Evolutionary conservation across 2,888 invertebrate species (phyloP).

Genomic region (Chymomyza fuscimana): DNA sequence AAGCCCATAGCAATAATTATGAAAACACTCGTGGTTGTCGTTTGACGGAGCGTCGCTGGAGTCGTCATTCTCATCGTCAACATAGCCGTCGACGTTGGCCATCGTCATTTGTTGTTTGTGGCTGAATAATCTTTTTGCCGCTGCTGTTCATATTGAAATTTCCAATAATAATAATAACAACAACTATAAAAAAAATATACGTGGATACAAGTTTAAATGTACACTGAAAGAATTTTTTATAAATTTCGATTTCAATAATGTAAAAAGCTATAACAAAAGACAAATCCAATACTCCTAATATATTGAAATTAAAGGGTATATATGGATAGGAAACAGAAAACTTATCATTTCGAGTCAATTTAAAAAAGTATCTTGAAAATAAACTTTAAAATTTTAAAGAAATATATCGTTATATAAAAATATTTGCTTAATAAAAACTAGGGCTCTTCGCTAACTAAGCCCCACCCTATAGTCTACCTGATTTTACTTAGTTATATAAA

Average conservation of each 20-base stretch:
- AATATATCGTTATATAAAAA: too few species aligned
- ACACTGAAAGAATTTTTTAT: background rate
- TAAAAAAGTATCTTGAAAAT: too few species aligned
- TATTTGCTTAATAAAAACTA: too few species aligned
- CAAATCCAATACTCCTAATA: too few species aligned
- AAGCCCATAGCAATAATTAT: conserved; percentile 72
- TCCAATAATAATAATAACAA: conserved; percentile 58
- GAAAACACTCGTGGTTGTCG: conserved; percentile 47
- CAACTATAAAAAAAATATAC: conserved; percentile 50
- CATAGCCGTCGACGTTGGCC: conserved; percentile 23
- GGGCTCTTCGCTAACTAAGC: too few species aligned
- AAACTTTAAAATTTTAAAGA: too few species aligned
- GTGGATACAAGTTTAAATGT: conserved; percentile 5
- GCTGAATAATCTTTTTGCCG: conserved; percentile 62
- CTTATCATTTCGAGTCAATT: too few species aligned
- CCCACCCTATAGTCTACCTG: too few species aligned
- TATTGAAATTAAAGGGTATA: too few species aligned
- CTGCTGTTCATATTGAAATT: conserved; percentile 53
- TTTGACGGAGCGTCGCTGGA: conserved; percentile 20
- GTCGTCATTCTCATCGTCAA: conserved; percentile 24
- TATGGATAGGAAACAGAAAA: too few species aligned
- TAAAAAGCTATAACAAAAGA: too few species aligned
- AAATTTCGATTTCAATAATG: background rate
- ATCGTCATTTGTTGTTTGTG: conserved; percentile 54
- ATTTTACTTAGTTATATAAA: too few species aligned